Evolutionary conservation across 2,797 vertebrate genomes (phyloP), one percentile per base, ranked within the genome.

Genomic region (Fistularia tabacaria): DNA sequence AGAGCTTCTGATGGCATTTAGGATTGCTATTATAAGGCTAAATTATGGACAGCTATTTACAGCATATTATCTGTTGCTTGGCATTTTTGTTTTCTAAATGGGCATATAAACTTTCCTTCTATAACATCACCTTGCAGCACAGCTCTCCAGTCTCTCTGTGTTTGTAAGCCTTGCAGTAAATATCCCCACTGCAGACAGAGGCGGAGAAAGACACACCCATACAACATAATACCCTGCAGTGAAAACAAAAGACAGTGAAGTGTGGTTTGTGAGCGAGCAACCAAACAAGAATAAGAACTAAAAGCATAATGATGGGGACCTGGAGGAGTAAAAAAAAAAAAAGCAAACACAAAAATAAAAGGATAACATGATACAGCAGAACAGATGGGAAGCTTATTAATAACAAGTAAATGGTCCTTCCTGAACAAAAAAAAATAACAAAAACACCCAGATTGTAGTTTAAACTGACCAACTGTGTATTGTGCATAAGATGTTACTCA

Each of bases 131-230:
- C 7, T 6, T 42, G 25, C 25, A 25, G 51, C 64, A 10, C 36
- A 59, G 66, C 57, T 67, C 50, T 52, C 6, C 9, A 11, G 37
- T 42, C 67, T 52, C 50, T 71, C 59, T 65, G 64, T 47, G 47
- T 74, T 69, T 53, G 51, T 9, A 9, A 36, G 14, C 73, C 67
- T 66, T 47, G 0, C 0, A 12, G 67, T 64, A 62, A 54, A 53
- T 62, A 47, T 59, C 45, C 57, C 43, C 52, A 54, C 71, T 74
- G 76, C 73, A 81, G 75, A 55, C 66, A 64, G 42, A 62, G 36
- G 1, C 13, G 1, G 54, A n/a, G 37, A 56, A 49, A 64, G 73
- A 78, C 68, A 79, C 82, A 66, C 80, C 80, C 76, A 61, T 11
- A 62, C 50, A 42, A 49, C 53, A 61, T 0, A 45, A 56, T 3